Evolutionary conservation across 1,140 invertebrate genomes (phyloP), one percentile per base, ranked within the genome.

Genomic region (Heterodera carotae): DNA sequence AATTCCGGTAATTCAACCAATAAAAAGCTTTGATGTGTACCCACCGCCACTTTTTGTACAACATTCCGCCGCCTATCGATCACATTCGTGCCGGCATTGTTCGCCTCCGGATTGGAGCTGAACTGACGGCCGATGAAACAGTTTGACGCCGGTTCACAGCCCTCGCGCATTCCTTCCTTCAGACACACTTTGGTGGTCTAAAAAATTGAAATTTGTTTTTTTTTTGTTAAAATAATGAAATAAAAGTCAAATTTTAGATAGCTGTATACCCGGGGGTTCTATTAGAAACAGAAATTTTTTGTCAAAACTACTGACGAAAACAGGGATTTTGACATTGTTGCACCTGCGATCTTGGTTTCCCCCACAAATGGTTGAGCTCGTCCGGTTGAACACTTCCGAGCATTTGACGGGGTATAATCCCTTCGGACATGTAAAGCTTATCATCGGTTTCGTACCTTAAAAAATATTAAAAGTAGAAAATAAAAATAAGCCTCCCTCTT

Each of bases 111-210:
- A 43, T 82, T 82, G 18, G 77, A 53, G 53, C 75, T 74, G 48
- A 83, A 83, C 75, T 83, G 82, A 8, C 82, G 75, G 15, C 77
- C 69, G 8, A 83, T 34, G 36, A 83, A 78, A 29, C 59, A 74
- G 39, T 83, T 77, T 1, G 78, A 80, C n/a, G 84, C 75, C 2
- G 59, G 64, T 8, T 36, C 82, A 39, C 39, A 64, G n/a, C 59
- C 77, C 31, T 77, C 66, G 27, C 43, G 29, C 56, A 80, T 81
- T 27, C 79, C 79, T 5, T 80, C 73, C 66, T 39, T 48, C 59
- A 80, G 76, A 43, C 27, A 27, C 39, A 82, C 80, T 80, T 82
- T 83, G 4, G 71, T 79, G 36, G 78, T 80, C 81, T 82, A 27
- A 27, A 78, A 43, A 31, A 53, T n/a, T 60, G n/a, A 67, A 29